A percentile compares a stretch with the other conserved stretches of the same genome.
Conservation (phyloP, 2,797 vertebrate species). For the Schizothorax lantsangensis region DNA sequence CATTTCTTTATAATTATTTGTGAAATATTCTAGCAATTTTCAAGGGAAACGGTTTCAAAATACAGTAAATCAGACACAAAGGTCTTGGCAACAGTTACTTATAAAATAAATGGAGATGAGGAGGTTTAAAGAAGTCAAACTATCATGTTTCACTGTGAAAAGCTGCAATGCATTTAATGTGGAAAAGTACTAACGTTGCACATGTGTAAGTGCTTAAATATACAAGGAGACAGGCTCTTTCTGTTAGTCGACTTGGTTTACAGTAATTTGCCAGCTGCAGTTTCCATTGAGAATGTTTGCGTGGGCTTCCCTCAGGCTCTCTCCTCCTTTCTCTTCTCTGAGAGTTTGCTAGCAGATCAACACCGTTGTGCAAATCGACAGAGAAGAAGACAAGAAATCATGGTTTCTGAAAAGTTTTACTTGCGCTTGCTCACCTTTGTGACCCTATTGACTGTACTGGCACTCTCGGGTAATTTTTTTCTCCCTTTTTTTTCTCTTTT, state of each 20-base stretch:
- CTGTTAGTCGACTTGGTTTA: conserved; percentile 36
- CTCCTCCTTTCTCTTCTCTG: conserved; percentile 2
- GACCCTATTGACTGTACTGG: conserved; percentile 53
- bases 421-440: conserved; percentile 52
- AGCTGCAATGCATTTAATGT: not conserved
- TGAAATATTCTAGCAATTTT: not conserved
- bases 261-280: conserved; percentile 23
- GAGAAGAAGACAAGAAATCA: conserved; percentile 43
- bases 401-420: conserved; percentile 49
- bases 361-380: conserved; percentile 27
- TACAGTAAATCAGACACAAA: not conserved
- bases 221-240: not conserved
- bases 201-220: conserved; percentile 21
- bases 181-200: conserved; percentile 26
- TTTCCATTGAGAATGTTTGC: conserved; percentile 47
- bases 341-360: conserved; percentile 15
- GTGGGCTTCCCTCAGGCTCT: conserved; percentile 36
- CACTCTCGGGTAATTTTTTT: conserved; percentile 54
- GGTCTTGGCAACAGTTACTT: not conserved
- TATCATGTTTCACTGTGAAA: not conserved
- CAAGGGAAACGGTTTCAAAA: not conserved
- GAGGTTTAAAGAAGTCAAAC: not conserved
- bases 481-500: not conserved
- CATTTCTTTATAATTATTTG: not conserved
- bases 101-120: not conserved